These are phyloP conservation scores for Netta rufina DNA, from an alignment of 2,797 vertebrate genomes.

Conservation along the genomic window DNA sequence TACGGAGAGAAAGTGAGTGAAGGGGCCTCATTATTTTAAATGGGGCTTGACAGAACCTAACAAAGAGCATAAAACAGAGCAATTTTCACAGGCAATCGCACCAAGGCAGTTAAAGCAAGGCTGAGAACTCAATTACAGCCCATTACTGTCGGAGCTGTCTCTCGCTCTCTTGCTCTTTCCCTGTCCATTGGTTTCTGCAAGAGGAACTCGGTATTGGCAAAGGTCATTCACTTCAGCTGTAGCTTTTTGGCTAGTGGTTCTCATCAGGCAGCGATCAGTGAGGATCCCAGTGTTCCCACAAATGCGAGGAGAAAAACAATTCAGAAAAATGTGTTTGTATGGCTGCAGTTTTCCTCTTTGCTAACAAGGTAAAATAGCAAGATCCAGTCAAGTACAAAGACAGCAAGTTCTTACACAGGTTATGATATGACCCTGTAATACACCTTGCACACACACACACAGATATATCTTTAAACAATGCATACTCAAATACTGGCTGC, in stretches of 20 bases:
- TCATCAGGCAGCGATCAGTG: neutral
- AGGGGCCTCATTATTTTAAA: conserved; percentile 79
- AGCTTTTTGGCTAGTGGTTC: neutral
- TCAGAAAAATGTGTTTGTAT: neutral
- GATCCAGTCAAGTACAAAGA: neutral
- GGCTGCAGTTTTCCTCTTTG: neutral
- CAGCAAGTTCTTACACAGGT: neutral
- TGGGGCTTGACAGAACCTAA: conserved; percentile 74
- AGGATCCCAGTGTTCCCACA: neutral
- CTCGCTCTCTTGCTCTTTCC: conserved; percentile 31
- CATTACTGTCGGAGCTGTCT: conserved; percentile 63
- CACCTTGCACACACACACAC: fast-evolving
- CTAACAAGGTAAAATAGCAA: neutral
- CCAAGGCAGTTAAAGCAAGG: conserved; percentile 72
- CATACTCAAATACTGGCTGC: neutral
- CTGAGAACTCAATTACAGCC: conserved; percentile 78
- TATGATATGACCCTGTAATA: neutral
- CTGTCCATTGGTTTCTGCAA: conserved; percentile 48
- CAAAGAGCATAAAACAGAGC: conserved; percentile 76
- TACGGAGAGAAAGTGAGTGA: conserved; percentile 63
- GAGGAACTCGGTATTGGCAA: neutral
- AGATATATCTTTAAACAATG: neutral
- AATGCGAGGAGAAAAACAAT: neutral
- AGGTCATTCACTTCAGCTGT: conserved; percentile 28
- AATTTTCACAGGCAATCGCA: conserved; percentile 78